Evolutionary conservation across 2,113 vertebrate species (phyloP).

Genomic region (Toxostoma redivivum): DNA sequence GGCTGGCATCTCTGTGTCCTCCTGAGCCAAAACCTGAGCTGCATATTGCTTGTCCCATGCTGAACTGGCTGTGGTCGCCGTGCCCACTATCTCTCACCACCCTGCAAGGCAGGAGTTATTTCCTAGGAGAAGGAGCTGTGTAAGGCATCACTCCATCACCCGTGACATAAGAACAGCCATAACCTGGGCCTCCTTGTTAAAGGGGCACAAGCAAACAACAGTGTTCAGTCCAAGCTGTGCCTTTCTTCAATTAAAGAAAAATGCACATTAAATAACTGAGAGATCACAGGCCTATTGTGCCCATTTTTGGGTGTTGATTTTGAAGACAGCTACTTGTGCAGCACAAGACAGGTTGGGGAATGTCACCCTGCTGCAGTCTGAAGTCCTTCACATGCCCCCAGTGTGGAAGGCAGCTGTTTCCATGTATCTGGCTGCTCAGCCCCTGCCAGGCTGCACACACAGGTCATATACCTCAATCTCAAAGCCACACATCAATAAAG

Average conservation of each 20-base stretch:
- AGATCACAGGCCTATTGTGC: not conserved
- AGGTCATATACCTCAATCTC: not conserved
- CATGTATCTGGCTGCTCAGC: not conserved
- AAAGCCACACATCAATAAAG: not conserved
- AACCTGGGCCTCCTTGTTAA: not conserved
- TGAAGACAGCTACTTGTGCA: not conserved
- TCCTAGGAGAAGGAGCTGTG: not conserved
- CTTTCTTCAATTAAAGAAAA: not conserved
- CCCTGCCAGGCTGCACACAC: not conserved
- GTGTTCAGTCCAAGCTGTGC: not conserved
- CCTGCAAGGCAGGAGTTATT: not conserved
- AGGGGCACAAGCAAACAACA: fast-evolving
- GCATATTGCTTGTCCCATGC: fast-evolving
- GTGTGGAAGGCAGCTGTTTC: not conserved
- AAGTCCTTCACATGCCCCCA: not conserved
- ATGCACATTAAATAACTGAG: fast-evolving
- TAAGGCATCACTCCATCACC: not conserved
- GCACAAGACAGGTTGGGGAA: fast-evolving
- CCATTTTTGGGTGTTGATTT: not conserved
- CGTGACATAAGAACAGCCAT: fast-evolving
- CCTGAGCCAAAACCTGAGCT: not conserved
- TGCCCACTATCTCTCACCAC: not conserved
- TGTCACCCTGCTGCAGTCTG: not conserved
- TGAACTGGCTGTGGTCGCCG: not conserved
- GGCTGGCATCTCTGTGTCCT: not conserved